These are phyloP conservation scores for Formicarius rufipectus DNA, from an alignment of 2,113 vertebrate species.

Conservation along the genomic window DNA sequence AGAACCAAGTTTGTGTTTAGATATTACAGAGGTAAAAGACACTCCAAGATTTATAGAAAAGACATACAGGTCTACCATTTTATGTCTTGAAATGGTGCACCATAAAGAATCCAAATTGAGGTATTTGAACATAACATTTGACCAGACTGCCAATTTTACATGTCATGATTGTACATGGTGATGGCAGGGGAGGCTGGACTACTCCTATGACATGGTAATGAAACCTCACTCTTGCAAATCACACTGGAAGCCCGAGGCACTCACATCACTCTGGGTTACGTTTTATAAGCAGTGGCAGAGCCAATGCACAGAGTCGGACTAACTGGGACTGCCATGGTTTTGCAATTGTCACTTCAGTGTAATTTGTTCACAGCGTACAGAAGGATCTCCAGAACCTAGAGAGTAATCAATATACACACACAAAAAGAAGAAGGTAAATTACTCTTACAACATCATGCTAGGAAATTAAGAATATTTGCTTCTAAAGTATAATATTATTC, in stretches of 20 bases:
- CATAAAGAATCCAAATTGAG: neutral
- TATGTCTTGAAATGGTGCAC: neutral
- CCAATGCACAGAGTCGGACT: neutral
- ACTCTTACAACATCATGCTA: neutral
- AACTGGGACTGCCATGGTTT: neutral
- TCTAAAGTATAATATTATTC: neutral
- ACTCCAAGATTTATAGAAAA: neutral
- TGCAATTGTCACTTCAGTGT: neutral
- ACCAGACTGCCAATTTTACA: neutral
- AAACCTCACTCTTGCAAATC: neutral
- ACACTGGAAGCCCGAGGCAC: neutral
- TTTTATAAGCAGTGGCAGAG: neutral
- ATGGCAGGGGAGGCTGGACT: neutral
- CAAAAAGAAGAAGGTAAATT: neutral
- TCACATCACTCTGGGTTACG: neutral
- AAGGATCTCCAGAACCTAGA: neutral
- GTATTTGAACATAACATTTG: neutral
- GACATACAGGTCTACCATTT: neutral
- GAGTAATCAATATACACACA: neutral
- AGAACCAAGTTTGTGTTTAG: neutral
- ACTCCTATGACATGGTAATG: neutral
- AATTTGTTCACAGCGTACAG: neutral
- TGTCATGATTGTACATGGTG: neutral
- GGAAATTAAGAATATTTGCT: neutral
- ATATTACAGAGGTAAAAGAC: neutral